phyloP scores from a whole-genome alignment of 2,113 vertebrate species.

The Serinus canaria region DNA sequence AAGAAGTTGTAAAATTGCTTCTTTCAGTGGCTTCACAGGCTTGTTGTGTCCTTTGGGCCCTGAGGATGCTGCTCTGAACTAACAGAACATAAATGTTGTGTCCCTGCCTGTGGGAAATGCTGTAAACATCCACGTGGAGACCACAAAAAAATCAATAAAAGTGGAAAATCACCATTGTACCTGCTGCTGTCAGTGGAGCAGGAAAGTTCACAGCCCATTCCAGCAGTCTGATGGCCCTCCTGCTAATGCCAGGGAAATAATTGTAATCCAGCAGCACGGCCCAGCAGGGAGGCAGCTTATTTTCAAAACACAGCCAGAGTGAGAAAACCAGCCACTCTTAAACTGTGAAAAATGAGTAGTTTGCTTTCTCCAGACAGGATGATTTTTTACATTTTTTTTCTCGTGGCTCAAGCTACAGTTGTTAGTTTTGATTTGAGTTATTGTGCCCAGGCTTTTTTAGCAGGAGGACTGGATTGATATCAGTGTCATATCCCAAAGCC shows the following conservation, averaged over 20 bases:
- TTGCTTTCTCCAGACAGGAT: not conserved
- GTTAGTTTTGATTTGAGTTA: conserved; percentile 2
- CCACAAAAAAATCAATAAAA: not conserved
- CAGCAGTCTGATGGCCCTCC: not conserved
- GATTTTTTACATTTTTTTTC: not conserved
- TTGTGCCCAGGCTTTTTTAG: not conserved
- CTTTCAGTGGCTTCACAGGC: not conserved
- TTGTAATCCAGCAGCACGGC: conserved; percentile 34
- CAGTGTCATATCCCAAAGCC: not conserved
- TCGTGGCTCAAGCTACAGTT: not conserved
- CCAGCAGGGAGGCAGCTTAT: conserved; percentile 49
- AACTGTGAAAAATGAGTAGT: not conserved
- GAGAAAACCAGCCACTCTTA: not conserved
- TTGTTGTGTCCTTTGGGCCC: not conserved
- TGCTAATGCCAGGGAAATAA: not conserved
- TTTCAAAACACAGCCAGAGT: conserved; percentile 21
- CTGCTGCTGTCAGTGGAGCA: not conserved
- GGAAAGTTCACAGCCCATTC: not conserved
- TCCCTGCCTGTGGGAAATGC: not conserved
- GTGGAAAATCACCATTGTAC: not conserved
- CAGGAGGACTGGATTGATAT: not conserved
- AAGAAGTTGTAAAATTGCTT: not conserved
- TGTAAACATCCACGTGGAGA: not conserved
- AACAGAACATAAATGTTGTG: not conserved
- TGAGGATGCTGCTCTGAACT: not conserved